Base-by-base conservation (phyloP, 2,797 vertebrate species). In the Sebastes trivittatus region DNA sequence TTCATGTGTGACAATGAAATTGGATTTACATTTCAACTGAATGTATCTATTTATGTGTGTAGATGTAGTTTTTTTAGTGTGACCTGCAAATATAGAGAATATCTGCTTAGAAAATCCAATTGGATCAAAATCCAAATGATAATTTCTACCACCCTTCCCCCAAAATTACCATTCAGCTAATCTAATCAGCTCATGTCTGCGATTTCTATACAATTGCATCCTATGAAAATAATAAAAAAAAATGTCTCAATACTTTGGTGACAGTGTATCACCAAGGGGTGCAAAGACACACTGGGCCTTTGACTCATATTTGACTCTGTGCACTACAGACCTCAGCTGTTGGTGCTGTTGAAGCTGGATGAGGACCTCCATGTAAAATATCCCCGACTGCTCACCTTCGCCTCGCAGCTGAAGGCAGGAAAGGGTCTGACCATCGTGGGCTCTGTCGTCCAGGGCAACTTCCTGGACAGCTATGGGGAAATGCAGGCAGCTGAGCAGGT, bases 301-400 rank as follows among this genome's bases (percentile, higher is more conserved):
- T 52, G 27, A 46, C 59, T 70, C 23, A 74, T 58, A 23, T 68
- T 22, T 72, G 22, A 49, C n/a, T 78, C 16, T 81, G 8, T 65
- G 5, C 55, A 13, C 23, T 54, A 4, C 87, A 99, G 98, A 87
- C 98, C 98, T 68, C 98, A 99, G 94, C 89, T 99, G 80, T 84
- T 99, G 82, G 98, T 99, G 82, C 93, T 99, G 85, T 80, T 99
- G 87, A 99, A 99, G 93, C 91, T 99, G 72, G 98, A 99, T 59
- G 98, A 99, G 85, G 98, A 99, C 87, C 95, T 99, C 54, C 98
- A 99, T 49, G 97, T 99, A 8, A 99, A 99, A 90, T 99, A 99
- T 87, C 98, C 98, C 1, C 95, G 98, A 22, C 91, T 99, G 90
- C 95, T 99, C 78, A 99, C 98, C 11, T 99, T 99, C 75, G 97